Evolutionary conservation across 2,888 invertebrate genomes (phyloP), one percentile per base, ranked within the genome.

Genomic region (Pseudoips prasinana): DNA sequence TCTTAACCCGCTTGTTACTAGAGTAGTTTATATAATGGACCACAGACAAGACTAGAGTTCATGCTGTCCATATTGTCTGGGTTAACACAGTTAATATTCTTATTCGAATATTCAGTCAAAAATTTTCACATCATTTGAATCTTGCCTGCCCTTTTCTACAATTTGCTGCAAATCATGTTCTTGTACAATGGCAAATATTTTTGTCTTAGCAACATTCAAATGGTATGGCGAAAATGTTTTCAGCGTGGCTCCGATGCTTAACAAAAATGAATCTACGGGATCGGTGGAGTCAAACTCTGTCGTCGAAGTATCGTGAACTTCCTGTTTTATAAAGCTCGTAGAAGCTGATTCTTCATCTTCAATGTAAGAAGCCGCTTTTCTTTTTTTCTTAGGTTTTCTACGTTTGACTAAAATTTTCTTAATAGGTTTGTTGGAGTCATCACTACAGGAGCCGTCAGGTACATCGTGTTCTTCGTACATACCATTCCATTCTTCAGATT

Each of bases 81-180:
- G n/a, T n/a, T n/a, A n/a, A n/a, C n/a, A n/a, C n/a, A n/a, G n/a
- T n/a, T n/a, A n/a, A n/a, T n/a, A n/a, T n/a, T n/a, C n/a, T n/a
- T n/a, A n/a, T n/a, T n/a, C 5, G 14, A 14, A 2, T 14, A 3
- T 14, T 14, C 5, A 14, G 5, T 14, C 14, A 5, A 14, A 14
- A 14, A 14, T 14, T 5, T 14, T 14, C 3, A 14, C 14, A 3
- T 62, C 53, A n/a, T 78, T 76, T n/a, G 54, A 46, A 0, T 39
- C 52, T 2, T 51, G 49, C 26, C 54, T 57, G 1, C 49, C 40
- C 7, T 70, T 83, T 32, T 84, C 77, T 11, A 87, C 80, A 10
- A 88, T 88, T 51, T 88, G 88, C 33, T 85, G 77, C 33, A 88
- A 58, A 45, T 89, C 89, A 25, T 85, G 83, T 39, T 89, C 86